These are phyloP conservation scores for Xyliphius kryptos DNA, from an alignment of 2,113 vertebrate species.

Conservation along the genomic window DNA sequence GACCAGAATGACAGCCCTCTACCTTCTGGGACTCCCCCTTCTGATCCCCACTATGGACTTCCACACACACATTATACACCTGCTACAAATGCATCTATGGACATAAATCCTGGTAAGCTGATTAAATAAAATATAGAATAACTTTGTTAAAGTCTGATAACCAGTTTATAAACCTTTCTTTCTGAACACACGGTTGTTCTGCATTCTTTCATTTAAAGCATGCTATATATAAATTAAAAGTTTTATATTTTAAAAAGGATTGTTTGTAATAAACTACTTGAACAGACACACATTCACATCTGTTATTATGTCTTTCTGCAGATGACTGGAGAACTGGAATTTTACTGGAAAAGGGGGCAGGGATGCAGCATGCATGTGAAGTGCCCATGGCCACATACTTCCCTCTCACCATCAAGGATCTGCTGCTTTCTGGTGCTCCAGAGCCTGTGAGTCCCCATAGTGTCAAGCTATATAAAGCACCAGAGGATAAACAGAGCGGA, in stretches of 20 bases:
- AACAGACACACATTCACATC: slow-evolving; percentile 8
- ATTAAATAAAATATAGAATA: too few species aligned
- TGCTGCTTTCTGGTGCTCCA: slow-evolving; percentile 73
- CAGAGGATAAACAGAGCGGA: slow-evolving; percentile 8
- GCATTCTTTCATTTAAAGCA: too few species aligned
- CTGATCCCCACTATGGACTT: slow-evolving; percentile 30
- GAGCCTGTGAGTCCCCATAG: slow-evolving; percentile 69
- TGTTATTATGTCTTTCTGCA: slow-evolving; percentile 43
- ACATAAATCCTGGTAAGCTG: too few species aligned
- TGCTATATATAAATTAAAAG: too few species aligned
- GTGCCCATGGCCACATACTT: slow-evolving; percentile 46
- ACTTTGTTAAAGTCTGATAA: too few species aligned
- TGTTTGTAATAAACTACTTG: background rate
- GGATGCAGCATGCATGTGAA: slow-evolving; percentile 35
- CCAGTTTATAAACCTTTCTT: too few species aligned
- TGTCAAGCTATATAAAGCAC: slow-evolving; percentile 8
- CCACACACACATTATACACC: slow-evolving; percentile 27
- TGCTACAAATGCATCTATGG: too few species aligned
- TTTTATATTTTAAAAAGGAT: background rate
- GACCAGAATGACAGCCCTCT: slow-evolving; percentile 73
- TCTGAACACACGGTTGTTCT: too few species aligned
- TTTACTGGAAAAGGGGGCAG: slow-evolving; percentile 46
- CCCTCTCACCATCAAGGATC: slow-evolving; percentile 81
- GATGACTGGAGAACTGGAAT: slow-evolving; percentile 69
- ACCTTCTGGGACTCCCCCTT: background rate